Base-by-base conservation (phyloP, 2,797 vertebrate species). In the Hoplostethus atlanticus region DNA sequence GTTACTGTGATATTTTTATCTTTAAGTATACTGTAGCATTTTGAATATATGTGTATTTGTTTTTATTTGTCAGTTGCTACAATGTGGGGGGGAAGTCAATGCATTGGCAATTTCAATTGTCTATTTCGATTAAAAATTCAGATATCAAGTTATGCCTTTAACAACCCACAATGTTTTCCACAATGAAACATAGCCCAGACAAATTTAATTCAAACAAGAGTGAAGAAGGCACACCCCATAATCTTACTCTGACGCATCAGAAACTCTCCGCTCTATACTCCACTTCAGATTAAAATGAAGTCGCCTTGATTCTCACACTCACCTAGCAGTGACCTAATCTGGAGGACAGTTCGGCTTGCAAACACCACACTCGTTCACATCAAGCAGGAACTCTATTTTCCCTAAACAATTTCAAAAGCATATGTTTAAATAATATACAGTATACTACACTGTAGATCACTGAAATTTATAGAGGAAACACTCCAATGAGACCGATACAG, bases 151-250 rank as follows among this genome's bases (percentile, higher is more conserved):
- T 56, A 58, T 12, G 72, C 60, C n/a, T 63, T 74, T 1, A 63
- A 59, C 60, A 72, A 65, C 57, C 30, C 21, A 76, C n/a, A 30
- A 46, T 21, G 25, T 11, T 44, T 44, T 15, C 0, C 42, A 66
- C 38, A 74, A 0, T 25, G 48, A 65, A 42, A 74, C n/a, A 7
- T 42, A 74, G 25, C 36, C 50, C 53, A 52, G 34, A 80, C 50
- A 42, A 0, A 77, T 52, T 46, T 71, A 12, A 71, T 59, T 28
- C 17, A 10, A 72, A 56, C 53, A n/a, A 62, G 44, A 74, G 54
- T 7, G 42, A 73, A 80, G 53, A 88, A 89, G 90, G 87, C 90
- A 91, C 89, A 75, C 63, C 36, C 80, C 16, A 71, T 58, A 80
- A 40, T 58, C 47, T 25, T 51, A 28, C 15, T 80, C 31, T 61